These are phyloP conservation scores for Neogobius melanostomus DNA, from an alignment of 2,113 vertebrate species.

Conservation along the genomic window DNA sequence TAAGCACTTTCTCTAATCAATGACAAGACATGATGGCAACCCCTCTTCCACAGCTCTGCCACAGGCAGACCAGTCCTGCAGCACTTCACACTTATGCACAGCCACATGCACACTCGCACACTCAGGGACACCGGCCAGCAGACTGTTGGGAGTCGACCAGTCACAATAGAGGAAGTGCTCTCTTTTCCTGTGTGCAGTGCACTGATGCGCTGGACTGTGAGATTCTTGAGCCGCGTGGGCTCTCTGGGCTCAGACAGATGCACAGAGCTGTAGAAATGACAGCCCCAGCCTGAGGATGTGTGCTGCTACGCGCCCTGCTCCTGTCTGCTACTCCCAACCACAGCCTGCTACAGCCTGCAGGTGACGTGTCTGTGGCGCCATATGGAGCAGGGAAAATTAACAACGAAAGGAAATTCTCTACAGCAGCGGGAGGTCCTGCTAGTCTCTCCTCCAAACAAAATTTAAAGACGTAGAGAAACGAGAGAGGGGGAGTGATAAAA, in stretches of 20 bases:
- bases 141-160: slow-evolving; percentile 37
- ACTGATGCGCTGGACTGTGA: slow-evolving; percentile 84
- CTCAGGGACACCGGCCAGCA: slow-evolving; percentile 5
- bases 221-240: slow-evolving; percentile 73
- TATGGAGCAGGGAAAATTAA: slow-evolving; percentile 99
- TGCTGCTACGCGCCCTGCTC: slow-evolving; percentile 90
- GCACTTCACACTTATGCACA: slow-evolving; percentile 5
- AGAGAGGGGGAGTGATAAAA: slow-evolving; percentile 89
- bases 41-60: slow-evolving; percentile 83
- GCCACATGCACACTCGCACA: background rate
- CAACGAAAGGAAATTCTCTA: slow-evolving; percentile 99
- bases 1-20: slow-evolving; percentile 99
- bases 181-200: slow-evolving; percentile 51
- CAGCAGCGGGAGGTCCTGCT: slow-evolving; percentile 91
- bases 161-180: slow-evolving; percentile 5
- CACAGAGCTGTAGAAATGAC: slow-evolving; percentile 94
- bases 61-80: slow-evolving; percentile 70
- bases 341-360: slow-evolving; percentile 94
- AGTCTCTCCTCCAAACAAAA: slow-evolving; percentile 87
- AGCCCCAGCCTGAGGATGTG: slow-evolving; percentile 96
- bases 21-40: slow-evolving; percentile 98
- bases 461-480: slow-evolving; percentile 93
- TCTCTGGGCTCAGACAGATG: slow-evolving; percentile 87
- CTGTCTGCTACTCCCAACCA: background rate
- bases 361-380: slow-evolving; percentile 99